phyloP scores from a whole-genome alignment of 2,113 vertebrate genomes.

The Struthio camelus region DNA sequence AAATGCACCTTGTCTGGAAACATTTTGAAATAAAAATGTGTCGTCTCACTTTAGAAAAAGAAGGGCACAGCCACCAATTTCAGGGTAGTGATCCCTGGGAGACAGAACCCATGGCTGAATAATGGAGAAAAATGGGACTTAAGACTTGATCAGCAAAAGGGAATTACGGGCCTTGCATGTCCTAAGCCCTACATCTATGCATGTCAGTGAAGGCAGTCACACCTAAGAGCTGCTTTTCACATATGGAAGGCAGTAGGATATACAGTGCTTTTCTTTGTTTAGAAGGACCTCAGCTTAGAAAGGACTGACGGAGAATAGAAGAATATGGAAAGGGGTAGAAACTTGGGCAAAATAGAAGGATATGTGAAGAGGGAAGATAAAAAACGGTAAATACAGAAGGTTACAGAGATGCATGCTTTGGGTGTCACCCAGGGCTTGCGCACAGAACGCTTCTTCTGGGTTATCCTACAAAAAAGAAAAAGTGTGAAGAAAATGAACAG shows the following conservation, averaged over 20 bases:
- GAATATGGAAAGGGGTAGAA: background rate
- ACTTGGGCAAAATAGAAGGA: background rate
- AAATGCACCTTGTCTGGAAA: background rate
- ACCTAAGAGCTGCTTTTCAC: background rate
- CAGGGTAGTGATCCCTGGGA: fast-evolving
- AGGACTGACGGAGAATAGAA: background rate
- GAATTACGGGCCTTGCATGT: fast-evolving
- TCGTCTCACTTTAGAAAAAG: background rate
- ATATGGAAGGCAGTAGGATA: background rate
- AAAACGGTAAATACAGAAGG: background rate
- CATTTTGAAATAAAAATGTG: background rate
- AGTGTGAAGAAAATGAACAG: background rate
- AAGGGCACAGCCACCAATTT: background rate
- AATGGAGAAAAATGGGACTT: fast-evolving
- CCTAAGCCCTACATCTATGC: fast-evolving
- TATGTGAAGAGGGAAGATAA: background rate
- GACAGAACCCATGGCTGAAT: background rate
- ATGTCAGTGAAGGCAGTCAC: background rate
- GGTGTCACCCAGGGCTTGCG: background rate
- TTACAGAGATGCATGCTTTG: background rate
- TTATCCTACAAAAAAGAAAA: background rate
- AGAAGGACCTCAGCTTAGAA: background rate
- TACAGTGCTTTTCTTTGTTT: background rate
- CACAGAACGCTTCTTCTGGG: background rate
- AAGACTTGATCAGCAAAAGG: fast-evolving